Evolutionary conservation across 2,888 invertebrate genomes (phyloP).

Genomic region (Phragmatobia fuliginosa): DNA sequence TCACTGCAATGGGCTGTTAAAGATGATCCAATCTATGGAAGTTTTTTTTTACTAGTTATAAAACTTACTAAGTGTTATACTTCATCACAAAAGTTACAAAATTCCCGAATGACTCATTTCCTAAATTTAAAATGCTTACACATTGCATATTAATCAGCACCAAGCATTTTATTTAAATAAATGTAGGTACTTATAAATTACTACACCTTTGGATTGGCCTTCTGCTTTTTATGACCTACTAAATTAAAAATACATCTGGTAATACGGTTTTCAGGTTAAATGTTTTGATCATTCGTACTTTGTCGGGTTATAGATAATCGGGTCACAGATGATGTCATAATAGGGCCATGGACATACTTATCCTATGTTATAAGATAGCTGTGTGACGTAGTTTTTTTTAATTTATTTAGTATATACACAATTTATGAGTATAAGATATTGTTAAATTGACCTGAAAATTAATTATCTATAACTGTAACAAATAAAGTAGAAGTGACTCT

Average conservation of each 20-base stretch:
- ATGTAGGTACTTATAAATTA: slow-evolving; percentile 46
- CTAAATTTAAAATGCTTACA: slow-evolving; percentile 34
- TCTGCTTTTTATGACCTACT: slow-evolving; percentile 46
- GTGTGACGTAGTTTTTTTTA: slow-evolving; percentile 3
- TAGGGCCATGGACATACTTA: slow-evolving; percentile 36
- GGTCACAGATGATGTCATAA: slow-evolving; percentile 81
- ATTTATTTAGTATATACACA: too few species aligned
- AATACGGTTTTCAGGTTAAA: slow-evolving; percentile 8
- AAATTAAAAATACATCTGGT: slow-evolving; percentile 50
- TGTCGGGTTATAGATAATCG: slow-evolving; percentile 65
- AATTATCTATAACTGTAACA: too few species aligned
- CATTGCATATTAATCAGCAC: slow-evolving; percentile 46
- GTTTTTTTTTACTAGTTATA: background rate
- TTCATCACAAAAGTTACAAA: background rate
- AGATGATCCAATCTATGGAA: background rate
- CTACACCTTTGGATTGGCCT: slow-evolving; percentile 52
- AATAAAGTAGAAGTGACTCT: too few species aligned
- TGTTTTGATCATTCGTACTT: slow-evolving; percentile 61
- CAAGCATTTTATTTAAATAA: slow-evolving; percentile 44
- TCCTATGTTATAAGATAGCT: slow-evolving; percentile 27
- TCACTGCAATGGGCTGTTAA: too few species aligned
- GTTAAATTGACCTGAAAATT: background rate
- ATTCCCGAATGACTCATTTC: slow-evolving; percentile 39
- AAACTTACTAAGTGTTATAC: background rate
- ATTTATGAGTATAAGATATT: background rate